Base-by-base conservation (phyloP, 2,888 invertebrate species). In the Graphium colonna region DNA sequence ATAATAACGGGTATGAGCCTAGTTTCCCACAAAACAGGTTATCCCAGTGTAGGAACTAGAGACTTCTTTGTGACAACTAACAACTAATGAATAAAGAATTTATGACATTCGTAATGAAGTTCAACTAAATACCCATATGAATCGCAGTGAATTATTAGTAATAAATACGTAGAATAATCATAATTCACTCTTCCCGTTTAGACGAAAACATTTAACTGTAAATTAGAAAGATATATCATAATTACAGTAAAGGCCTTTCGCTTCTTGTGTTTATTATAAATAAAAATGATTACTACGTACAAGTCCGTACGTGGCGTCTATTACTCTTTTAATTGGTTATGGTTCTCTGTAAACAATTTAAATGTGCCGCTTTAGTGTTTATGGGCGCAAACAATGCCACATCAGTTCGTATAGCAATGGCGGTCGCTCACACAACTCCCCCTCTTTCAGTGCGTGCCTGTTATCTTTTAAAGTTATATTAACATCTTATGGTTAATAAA, bases 251-350 rank as follows among this genome's bases (percentile, higher is more conserved):
- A 63, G 67, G 64, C 67, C 56, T 68, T n/a, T 67, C 67, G 69
- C 66, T 58, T 68, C 64, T 65, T 60, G 57, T 60, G 66, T 63
- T n/a, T 60, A 67, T 68, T 67, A 67, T 64, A 68, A 72, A 63
- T 65, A 63, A 67, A 67, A 69, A 68, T 71, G 73, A 72, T 67
- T 67, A 59, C 60, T 65, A n/a, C n/a, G n/a, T n/a, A n/a, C n/a
- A n/a, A n/a, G n/a, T 64, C 69, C 66, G 68, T 71, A 73, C 68
- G 72, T 68, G 71, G 33, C 48, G 12, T 40, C 44, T 51, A 45
- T 51, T 68, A 64, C 76, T 67, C 71, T 69, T 62, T 73, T 73
- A 71, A 72, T 70, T 74, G 70, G 69, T 71, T 69, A 69, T 75
- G 73, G 69, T 71, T 64, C 56, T 61, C 55, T 64, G 67, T 67